Conservation (phyloP, 2,888 invertebrate species). For the Drosophila buzzatii region DNA sequence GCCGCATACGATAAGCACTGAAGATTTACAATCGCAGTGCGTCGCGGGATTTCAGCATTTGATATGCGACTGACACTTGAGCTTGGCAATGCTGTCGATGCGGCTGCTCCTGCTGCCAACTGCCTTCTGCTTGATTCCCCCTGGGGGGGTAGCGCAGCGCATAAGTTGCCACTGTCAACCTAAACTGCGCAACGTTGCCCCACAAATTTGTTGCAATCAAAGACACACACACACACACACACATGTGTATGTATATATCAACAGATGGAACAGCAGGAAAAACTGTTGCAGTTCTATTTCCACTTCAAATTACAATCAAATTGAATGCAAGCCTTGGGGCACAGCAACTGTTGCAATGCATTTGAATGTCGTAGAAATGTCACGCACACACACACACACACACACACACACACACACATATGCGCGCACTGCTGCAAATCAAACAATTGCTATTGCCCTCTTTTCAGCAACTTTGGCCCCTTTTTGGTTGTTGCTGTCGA, state of each 20-base stretch:
- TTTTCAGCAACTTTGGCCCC: constrained; percentile 45
- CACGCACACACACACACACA: constrained; percentile 8
- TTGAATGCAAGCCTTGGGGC: constrained; percentile 49
- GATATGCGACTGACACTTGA: constrained; percentile 67
- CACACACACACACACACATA: constrained; percentile 12
- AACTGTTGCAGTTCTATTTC: constrained; percentile 53
- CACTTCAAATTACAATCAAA: constrained; percentile 67
- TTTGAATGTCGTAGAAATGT: constrained; percentile 42
- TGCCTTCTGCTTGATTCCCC: constrained; percentile 52
- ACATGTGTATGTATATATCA: neutral
- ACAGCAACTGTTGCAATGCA: constrained; percentile 61
- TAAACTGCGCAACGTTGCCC: constrained; percentile 59
- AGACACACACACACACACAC: constrained; percentile 19
- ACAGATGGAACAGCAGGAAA: constrained; percentile 24
- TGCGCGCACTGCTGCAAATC: constrained; percentile 50
- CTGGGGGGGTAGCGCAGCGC: constrained; percentile 39
- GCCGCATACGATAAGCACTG: constrained; percentile 65
- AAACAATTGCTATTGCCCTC: constrained; percentile 57
- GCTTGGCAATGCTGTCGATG: constrained; percentile 32
- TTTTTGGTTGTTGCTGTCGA: constrained; percentile 58
- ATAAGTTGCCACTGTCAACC: constrained; percentile 67
- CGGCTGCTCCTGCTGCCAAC: constrained; percentile 4
- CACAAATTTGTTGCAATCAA: constrained; percentile 69
- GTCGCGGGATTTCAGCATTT: constrained; percentile 60
- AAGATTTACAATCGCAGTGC: constrained; percentile 70